These are phyloP conservation scores for Sciurus carolinensis DNA, from an alignment of 2,797 vertebrate species.

Conservation along the genomic window DNA sequence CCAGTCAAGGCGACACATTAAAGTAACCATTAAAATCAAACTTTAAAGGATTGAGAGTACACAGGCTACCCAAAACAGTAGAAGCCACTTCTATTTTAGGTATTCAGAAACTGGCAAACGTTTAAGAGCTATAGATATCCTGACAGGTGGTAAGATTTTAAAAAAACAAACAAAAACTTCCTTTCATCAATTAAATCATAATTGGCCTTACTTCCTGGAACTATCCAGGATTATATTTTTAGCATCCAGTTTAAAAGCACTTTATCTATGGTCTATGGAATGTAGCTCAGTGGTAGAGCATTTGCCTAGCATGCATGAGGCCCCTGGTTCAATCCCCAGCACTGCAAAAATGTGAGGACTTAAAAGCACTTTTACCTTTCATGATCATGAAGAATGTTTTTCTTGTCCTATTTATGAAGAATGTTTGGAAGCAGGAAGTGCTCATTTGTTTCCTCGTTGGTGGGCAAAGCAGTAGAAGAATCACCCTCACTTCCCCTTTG, in stretches of 20 bases:
- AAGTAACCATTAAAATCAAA: neutral
- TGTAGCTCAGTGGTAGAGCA: neutral
- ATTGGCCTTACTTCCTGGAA: constrained; percentile 11
- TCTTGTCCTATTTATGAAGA: neutral
- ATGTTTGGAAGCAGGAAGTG: neutral
- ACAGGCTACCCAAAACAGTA: neutral
- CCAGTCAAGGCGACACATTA: neutral
- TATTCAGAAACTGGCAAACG: neutral
- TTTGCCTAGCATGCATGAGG: neutral
- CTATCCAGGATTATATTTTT: neutral
- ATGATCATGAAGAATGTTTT: neutral
- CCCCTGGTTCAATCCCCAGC: neutral
- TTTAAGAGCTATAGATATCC: neutral
- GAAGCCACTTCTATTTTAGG: neutral
- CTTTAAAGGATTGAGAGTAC: neutral
- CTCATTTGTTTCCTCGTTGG: neutral
- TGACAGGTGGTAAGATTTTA: neutral
- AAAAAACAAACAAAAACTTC: neutral
- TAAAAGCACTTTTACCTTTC: neutral
- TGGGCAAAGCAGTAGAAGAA: neutral
- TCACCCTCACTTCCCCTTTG: neutral
- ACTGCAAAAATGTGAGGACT: neutral
- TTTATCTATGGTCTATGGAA: neutral
- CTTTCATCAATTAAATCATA: neutral
- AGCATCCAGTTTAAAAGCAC: neutral